Base-by-base conservation (phyloP, 2,113 vertebrate species). In the Haplotaxodon microlepis region DNA sequence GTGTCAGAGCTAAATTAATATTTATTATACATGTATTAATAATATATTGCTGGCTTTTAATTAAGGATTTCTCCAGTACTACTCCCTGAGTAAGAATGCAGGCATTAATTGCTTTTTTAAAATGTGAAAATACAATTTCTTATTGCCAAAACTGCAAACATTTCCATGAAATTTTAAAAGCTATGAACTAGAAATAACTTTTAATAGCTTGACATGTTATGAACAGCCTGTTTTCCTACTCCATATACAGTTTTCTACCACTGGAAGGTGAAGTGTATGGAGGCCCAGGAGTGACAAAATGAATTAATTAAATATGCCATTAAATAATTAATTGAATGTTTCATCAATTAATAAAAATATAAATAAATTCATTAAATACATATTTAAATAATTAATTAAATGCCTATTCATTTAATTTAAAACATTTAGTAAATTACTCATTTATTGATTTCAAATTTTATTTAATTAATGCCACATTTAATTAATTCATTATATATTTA, bases 211-310 rank as follows among this genome's bases (percentile, higher is more conserved):
- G 16, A 19, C 57, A 61, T 17, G 27, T 61, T 61, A 17, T 31
- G 27, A 61, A 61, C 57, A 61, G 29, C 59, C 29, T 63, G 29
- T 63, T 63, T 63, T 63, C 29, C 16, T 34, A 63, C 16, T 63
- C 59, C 29, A 63, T 19, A 63, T 10, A 19, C 0, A 63, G 2
- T 34, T 61, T 61, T 61, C 57, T 17, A 61, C 27, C 27, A 31
- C 57, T 0, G 5, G 0, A 59, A 1, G 6, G 24, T 56, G 53
- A 24, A 13, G 4, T 0, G 24, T 29, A 29, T 59, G 56, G 56
- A 59, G 0, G 8, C 24, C 24, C 13, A 59, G 0, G 1, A 57
- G 4, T 57, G 54, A 57, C 54, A 59, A 59, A 59, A 59, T 9
- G 0, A 59, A 59, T 59, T 3, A 29, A 59, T 29, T 59, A 59